Conservation (phyloP, 2,888 invertebrate species). For the Resseliella maxima region DNA sequence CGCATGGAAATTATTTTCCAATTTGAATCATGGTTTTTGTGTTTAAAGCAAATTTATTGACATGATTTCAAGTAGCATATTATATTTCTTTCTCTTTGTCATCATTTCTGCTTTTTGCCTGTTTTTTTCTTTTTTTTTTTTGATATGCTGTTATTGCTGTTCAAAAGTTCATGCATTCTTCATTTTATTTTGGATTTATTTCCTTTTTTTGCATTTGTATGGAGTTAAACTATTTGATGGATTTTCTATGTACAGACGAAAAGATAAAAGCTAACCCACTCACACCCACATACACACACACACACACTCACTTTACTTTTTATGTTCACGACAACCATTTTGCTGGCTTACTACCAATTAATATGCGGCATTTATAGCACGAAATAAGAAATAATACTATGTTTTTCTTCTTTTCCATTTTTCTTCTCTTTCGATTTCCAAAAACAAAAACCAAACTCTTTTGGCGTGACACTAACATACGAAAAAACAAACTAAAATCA, state of each 20-base stretch:
- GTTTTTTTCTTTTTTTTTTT: background rate
- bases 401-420: background rate
- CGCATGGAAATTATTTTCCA: background rate
- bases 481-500: background rate
- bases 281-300: too few relatives aligned
- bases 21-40: background rate
- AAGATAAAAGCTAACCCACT: too few relatives aligned
- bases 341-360: too few relatives aligned
- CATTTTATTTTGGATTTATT: background rate
- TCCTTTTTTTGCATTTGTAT: too few relatives aligned
- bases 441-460: background rate
- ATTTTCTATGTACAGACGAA: too few relatives aligned
- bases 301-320: too few relatives aligned
- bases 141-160: background rate
- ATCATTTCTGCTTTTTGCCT: too few relatives aligned
- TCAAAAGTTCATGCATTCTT: background rate
- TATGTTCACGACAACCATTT: too few relatives aligned
- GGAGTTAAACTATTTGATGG: too few relatives aligned
- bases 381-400: too few relatives aligned
- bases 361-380: too few relatives aligned
- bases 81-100: too few relatives aligned
- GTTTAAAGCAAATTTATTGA: background rate
- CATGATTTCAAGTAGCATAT: background rate
- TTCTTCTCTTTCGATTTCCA: background rate
- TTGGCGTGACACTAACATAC: background rate